phyloP scores from a whole-genome alignment of 2,888 invertebrate species.

The Glyphotaelius pellucidus region DNA sequence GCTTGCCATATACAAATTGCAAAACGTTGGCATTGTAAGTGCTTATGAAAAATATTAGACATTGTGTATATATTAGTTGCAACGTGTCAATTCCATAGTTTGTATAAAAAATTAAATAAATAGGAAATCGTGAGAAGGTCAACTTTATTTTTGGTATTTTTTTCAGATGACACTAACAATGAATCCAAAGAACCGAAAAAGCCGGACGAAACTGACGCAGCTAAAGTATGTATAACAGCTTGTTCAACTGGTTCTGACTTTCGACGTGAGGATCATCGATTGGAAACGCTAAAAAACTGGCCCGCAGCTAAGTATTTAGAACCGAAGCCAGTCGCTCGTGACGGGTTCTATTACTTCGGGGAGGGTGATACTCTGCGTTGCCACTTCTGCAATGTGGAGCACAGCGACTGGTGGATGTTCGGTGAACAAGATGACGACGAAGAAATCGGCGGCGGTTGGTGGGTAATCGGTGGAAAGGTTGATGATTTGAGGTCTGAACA shows the following conservation, averaged over 20 bases:
- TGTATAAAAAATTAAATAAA: no score
- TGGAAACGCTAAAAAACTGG: constrained; percentile 84
- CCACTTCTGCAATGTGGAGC: constrained; percentile 87
- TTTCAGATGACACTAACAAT: no score
- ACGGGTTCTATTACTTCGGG: constrained; percentile 90
- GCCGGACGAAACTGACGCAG: background rate
- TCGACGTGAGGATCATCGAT: constrained; percentile 80
- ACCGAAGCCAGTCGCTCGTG: constrained; percentile 83
- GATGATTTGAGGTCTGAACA: constrained; percentile 91
- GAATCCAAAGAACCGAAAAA: no score
- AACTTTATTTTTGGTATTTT: no score
- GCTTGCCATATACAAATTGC: no score
- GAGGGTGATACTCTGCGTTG: constrained; percentile 88
- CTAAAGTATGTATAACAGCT: background rate
- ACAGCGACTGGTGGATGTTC: constrained; percentile 83
- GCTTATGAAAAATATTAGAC: no score
- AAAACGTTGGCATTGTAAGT: no score
- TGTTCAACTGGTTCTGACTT: constrained; percentile 66
- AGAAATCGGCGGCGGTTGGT: background rate
- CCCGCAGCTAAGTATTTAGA: constrained; percentile 79
- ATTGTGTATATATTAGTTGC: no score
- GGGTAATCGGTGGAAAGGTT: constrained; percentile 70
- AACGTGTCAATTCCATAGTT: no score
- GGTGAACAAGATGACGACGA: constrained; percentile 68
- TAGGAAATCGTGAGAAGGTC: no score